A percentile compares a stretch with the other conserved stretches of the same genome.
Evolutionary conservation across 2,888 invertebrate species (phyloP).

Genomic region (Bimastos eiseni): DNA sequence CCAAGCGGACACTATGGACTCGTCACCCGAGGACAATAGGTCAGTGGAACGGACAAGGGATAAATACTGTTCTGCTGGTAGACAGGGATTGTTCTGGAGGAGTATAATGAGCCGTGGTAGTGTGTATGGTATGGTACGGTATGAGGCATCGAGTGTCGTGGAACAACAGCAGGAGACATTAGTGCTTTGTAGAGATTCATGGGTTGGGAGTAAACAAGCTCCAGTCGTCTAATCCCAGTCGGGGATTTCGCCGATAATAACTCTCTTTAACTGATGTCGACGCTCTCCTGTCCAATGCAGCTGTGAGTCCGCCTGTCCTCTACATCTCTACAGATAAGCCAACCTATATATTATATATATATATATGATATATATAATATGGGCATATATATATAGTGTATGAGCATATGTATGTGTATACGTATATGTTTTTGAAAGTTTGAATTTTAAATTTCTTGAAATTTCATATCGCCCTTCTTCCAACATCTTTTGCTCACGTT

Average conservation of each 20-base stretch:
- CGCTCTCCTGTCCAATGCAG: neutral
- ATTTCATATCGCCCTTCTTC: too few relatives aligned
- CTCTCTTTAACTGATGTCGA: neutral
- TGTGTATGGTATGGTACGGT: too few relatives aligned
- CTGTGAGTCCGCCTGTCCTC: neutral
- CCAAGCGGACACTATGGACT: neutral
- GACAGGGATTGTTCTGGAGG: neutral
- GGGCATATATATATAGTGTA: too few relatives aligned
- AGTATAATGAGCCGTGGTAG: too few relatives aligned
- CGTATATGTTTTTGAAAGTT: too few relatives aligned
- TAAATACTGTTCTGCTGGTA: neutral
- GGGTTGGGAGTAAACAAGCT: neutral
- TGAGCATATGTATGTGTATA: too few relatives aligned
- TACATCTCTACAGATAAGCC: neutral
- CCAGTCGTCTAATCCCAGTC: neutral
- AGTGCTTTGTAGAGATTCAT: slow-evolving; percentile 1
- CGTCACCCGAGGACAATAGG: too few relatives aligned
- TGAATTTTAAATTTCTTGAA: too few relatives aligned
- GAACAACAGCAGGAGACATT: neutral
- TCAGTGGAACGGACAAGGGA: neutral
- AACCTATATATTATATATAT: too few relatives aligned
- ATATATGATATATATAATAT: too few relatives aligned
- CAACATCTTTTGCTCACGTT: too few relatives aligned
- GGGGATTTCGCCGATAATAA: slow-evolving; percentile 13
- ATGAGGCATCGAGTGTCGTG: neutral